phyloP scores from a whole-genome alignment of 1,140 invertebrate species.

The Lepidostoma basale region DNA sequence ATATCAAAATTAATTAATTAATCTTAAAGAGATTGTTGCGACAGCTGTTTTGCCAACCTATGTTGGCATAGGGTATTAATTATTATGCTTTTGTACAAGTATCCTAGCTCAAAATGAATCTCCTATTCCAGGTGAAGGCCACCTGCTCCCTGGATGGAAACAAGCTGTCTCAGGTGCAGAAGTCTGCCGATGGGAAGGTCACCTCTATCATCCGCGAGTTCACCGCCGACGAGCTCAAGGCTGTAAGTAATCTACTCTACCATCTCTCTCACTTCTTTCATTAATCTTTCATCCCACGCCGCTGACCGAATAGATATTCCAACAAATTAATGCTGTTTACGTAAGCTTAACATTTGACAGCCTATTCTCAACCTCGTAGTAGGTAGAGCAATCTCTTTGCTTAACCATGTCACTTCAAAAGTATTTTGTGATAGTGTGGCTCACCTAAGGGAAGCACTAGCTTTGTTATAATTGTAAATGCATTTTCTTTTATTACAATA shows the following conservation, averaged over 20 bases:
- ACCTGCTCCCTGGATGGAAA: constrained; percentile 68
- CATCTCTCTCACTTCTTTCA: background rate
- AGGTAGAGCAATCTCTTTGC: too few relatives aligned
- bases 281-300: background rate
- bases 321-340: too few relatives aligned
- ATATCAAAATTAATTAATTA: background rate
- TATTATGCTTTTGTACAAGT: background rate
- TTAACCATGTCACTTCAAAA: too few relatives aligned
- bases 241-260: constrained; percentile 57
- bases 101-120: background rate
- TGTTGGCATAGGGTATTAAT: background rate
- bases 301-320: too few relatives aligned
- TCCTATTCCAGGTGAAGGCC: constrained; percentile 67
- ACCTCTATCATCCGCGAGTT: constrained; percentile 69
- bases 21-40: background rate
- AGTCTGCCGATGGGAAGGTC: constrained; percentile 63
- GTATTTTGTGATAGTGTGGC: too few relatives aligned
- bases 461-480: too few relatives aligned
- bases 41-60: too few relatives aligned
- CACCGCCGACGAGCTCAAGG: constrained; percentile 73
- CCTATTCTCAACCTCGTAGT: too few relatives aligned
- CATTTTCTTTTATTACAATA: too few relatives aligned
- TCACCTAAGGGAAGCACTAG: too few relatives aligned
- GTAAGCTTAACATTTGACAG: too few relatives aligned
- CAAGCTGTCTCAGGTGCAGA: constrained; percentile 73